These are phyloP conservation scores for Picathartes gymnocephalus DNA, from an alignment of 2,113 vertebrate species.

Conservation along the genomic window DNA sequence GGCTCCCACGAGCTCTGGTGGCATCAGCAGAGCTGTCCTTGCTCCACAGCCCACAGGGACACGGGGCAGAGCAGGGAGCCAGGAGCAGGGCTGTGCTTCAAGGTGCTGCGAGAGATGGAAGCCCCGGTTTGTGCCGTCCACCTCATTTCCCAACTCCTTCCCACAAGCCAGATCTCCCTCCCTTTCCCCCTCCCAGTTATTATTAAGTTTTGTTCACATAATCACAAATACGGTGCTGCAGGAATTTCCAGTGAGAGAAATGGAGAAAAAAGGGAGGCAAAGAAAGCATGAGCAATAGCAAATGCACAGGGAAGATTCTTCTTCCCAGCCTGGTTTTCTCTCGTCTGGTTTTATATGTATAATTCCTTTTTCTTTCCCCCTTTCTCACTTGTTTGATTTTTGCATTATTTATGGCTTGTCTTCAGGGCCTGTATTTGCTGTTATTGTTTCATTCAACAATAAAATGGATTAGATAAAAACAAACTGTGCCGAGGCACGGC, in stretches of 20 bases:
- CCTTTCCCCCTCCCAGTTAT: neutral
- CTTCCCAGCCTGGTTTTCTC: neutral
- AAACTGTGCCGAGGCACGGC: neutral
- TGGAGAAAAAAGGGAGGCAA: neutral
- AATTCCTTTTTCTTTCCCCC: constrained; percentile 4
- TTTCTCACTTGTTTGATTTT: constrained; percentile 51
- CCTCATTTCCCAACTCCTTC: neutral
- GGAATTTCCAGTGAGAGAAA: neutral
- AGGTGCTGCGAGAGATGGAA: rapidly evolving
- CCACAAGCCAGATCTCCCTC: neutral
- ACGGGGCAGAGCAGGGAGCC: neutral
- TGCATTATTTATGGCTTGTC: constrained; percentile 68
- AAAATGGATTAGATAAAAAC: constrained; percentile 61
- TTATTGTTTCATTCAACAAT: constrained; percentile 66
- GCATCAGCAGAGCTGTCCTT: neutral
- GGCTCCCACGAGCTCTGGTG: rapidly evolving
- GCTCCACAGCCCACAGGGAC: rapidly evolving
- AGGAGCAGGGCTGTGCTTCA: neutral
- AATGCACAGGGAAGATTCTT: neutral
- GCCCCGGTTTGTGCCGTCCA: neutral
- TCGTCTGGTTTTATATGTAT: neutral
- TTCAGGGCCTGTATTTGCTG: constrained; percentile 53
- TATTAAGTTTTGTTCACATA: neutral
- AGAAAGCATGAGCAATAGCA: neutral
- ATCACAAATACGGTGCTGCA: neutral